Evolutionary conservation across 2,888 invertebrate species (phyloP).

Genomic region (Macrosoma leucophasiata): DNA sequence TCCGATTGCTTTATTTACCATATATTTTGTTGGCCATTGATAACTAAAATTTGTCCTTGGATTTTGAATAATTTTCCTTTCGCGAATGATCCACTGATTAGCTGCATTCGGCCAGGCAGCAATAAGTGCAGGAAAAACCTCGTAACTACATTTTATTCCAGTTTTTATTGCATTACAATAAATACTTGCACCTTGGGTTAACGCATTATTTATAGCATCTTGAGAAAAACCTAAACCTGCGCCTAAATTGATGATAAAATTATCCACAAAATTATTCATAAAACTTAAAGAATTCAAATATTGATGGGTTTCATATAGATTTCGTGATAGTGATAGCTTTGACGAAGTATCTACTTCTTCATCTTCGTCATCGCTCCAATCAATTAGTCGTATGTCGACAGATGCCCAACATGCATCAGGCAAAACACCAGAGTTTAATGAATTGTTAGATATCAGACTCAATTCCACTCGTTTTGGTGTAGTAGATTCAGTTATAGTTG

Average conservation of each 20-base stretch:
- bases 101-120: constrained; percentile 84
- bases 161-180: constrained; percentile 73
- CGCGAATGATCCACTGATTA: constrained; percentile 79
- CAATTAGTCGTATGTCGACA: constrained; percentile 54
- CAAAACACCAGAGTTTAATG: constrained; percentile 60
- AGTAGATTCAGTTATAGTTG: constrained; percentile 76
- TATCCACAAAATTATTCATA: constrained; percentile 80
- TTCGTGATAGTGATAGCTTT: constrained; percentile 43
- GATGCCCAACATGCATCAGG: constrained; percentile 70
- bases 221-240: constrained; percentile 73
- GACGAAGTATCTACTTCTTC: constrained; percentile 46
- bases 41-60: constrained; percentile 74
- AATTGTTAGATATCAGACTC: constrained; percentile 47
- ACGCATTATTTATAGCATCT: constrained; percentile 69
- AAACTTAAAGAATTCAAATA: constrained; percentile 81
- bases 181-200: constrained; percentile 80
- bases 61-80: constrained; percentile 73
- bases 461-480: constrained; percentile 74
- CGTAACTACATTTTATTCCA: constrained; percentile 67
- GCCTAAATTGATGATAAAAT: constrained; percentile 78
- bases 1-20: constrained; percentile 79
- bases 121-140: constrained; percentile 82
- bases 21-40: constrained; percentile 81
- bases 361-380: constrained; percentile 60
- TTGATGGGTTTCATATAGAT: constrained; percentile 58